These are phyloP conservation scores for Trachelus tabidus DNA, from an alignment of 2,888 invertebrate species.

Conservation along the genomic window DNA sequence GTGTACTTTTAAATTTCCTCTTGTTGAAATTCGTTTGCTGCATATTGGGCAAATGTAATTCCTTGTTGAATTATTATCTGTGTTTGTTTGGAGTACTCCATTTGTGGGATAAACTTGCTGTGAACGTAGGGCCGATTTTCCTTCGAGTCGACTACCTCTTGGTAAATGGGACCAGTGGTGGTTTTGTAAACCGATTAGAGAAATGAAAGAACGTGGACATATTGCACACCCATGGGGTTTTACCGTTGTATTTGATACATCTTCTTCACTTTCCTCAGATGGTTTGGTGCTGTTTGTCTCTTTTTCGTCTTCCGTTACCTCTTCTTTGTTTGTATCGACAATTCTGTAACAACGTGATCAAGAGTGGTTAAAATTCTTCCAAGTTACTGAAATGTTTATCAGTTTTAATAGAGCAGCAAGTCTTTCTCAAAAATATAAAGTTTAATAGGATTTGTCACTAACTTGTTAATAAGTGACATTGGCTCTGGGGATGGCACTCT, in stretches of 20 bases:
- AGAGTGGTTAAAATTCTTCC: not conserved
- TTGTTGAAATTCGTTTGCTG: conserved; percentile 72
- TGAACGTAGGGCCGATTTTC: conserved; percentile 52
- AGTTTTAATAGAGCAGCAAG: not conserved
- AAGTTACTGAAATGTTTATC: not conserved
- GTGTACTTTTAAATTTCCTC: conserved; percentile 74
- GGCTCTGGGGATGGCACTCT: conserved; percentile 38
- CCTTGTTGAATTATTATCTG: conserved; percentile 56
- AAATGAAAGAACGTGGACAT: conserved; percentile 70
- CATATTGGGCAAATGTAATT: conserved; percentile 72
- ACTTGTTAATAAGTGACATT: conserved; percentile 44
- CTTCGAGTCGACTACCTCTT: conserved; percentile 55
- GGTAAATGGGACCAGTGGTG: conserved; percentile 73
- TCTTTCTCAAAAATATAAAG: not conserved
- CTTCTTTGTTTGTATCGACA: conserved; percentile 33
- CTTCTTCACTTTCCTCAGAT: conserved; percentile 30
- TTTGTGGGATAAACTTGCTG: conserved; percentile 55
- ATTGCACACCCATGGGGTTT: conserved; percentile 71
- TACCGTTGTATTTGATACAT: conserved; percentile 17
- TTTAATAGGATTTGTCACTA: conserved; percentile 16
- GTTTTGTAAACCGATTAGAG: conserved; percentile 72
- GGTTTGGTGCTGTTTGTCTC: conserved; percentile 15
- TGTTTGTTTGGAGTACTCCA: conserved; percentile 57
- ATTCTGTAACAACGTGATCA: not conserved
- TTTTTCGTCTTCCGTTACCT: not conserved